These are phyloP conservation scores for Apotomis capreana DNA, from an alignment of 2,888 invertebrate species.

Conservation along the genomic window DNA sequence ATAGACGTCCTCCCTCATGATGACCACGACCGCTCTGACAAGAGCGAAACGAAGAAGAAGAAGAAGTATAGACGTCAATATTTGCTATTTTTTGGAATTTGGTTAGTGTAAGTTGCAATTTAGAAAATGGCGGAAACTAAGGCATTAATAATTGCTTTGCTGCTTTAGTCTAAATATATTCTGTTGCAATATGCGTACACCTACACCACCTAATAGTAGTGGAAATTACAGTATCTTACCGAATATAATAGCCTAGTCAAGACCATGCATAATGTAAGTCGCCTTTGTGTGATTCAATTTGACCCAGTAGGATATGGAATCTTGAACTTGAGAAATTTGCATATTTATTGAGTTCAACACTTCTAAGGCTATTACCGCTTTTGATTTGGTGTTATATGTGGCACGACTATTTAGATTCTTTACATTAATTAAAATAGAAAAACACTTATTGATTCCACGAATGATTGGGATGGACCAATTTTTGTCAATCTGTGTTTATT, in stretches of 20 bases:
- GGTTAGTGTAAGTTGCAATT: no score
- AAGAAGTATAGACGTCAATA: no score
- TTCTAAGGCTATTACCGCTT: constrained; percentile 19
- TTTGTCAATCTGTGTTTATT: no score
- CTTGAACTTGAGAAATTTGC: constrained; percentile 35
- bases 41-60: no score
- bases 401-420: not conserved
- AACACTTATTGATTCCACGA: no score
- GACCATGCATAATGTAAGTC: constrained; percentile 18
- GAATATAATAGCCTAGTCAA: constrained; percentile 23
- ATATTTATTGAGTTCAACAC: constrained; percentile 31
- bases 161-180: not conserved
- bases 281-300: constrained; percentile 18
- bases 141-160: not conserved
- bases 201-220: not conserved
- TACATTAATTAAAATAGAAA: no score
- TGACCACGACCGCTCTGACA: no score
- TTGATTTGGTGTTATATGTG: not conserved
- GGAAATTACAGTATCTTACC: constrained; percentile 5
- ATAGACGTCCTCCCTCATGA: no score
- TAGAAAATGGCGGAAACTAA: not conserved
- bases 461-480: no score
- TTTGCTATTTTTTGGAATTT: no score
- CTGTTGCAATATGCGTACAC: not conserved
- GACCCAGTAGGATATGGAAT: constrained; percentile 27